Evolutionary conservation across 2,797 vertebrate genomes (phyloP), one percentile per base, ranked within the genome.

Genomic region (Lepus townsendii): DNA sequence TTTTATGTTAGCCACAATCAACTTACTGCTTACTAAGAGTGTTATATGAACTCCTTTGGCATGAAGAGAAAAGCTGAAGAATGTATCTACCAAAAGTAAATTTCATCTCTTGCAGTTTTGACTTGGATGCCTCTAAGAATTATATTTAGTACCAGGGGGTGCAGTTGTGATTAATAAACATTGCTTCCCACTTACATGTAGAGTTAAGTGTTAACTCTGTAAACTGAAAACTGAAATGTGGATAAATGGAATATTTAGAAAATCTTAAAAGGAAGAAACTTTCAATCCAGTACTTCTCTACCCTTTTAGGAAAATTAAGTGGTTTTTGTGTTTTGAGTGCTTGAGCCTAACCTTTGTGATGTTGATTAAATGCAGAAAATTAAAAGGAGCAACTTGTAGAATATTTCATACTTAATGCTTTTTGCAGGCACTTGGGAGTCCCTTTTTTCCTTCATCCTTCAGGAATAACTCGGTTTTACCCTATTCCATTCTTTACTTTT

Each of bases 321-420:
- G 62, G 68, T 62, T 62, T 80, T 71, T 83, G 11, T 4, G 5
- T 89, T 42, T 2, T 79, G 62, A 68, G 2, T 84, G 90, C 42
- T 79, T 50, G 35, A 52, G 14, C 5, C 35, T 83, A 4, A 65
- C 38, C 10, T 83, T 93, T 82, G 63, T 88, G 47, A 80, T 79
- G 90, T 94, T 95, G 76, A 65, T 91, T 73, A 62, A 91, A 32
- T 90, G 22, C 24, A 63, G 38, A 63, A 92, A 35, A 32, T 72
- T 78, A 68, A 78, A 65, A 90, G 47, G 66, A 83, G 30, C 52
- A 87, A 13, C 10, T 71, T 42, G 0, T 82, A 83, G 16, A 26
- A 26, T 83, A 20, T 83, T 92, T 42, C n/a, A 47, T 42, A 42
- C 38, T 71, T 79, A 32, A 83, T 87, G 47, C 9, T 5, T 13